A percentile compares a stretch with the other conserved stretches of the same genome.
Conservation (phyloP, 2,888 invertebrate species). For the Cerastoderma edule region DNA sequence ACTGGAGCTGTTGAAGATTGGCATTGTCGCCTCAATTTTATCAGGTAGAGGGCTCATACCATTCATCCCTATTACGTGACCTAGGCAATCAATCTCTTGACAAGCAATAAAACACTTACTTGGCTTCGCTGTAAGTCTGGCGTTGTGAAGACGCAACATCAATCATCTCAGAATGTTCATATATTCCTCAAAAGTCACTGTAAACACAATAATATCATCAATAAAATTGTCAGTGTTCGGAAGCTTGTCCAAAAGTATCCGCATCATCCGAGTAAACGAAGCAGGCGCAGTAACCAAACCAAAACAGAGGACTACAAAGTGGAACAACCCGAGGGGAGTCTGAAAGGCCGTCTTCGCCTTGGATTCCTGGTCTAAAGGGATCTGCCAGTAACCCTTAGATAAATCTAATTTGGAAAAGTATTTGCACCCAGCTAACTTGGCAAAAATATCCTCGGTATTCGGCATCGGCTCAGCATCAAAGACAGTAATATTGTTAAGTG, state of each 20-base stretch:
- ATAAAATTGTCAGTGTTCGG: constrained; percentile 42
- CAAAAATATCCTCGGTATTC: constrained; percentile 60
- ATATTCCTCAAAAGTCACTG: neutral
- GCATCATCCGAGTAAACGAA: neutral
- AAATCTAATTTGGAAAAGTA: constrained; percentile 38
- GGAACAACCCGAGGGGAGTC: constrained; percentile 43
- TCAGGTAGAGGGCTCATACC: constrained; percentile 28
- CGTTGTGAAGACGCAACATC: constrained; percentile 25
- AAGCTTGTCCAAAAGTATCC: neutral
- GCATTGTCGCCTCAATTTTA: constrained; percentile 42
- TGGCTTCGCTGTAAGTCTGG: constrained; percentile 38
- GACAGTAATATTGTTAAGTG: constrained; percentile 52
- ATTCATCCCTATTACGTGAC: too few relatives aligned
- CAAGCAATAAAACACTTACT: constrained; percentile 29
- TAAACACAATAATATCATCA: constrained; percentile 26
- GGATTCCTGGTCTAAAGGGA: neutral
- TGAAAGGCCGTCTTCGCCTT: constrained; percentile 10
- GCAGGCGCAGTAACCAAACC: constrained; percentile 16
- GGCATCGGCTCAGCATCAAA: constrained; percentile 67
- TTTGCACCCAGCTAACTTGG: constrained; percentile 36
- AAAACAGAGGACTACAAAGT: constrained; percentile 44
- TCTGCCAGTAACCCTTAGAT: neutral
- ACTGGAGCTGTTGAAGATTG: too few relatives aligned
- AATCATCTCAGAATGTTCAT: neutral
- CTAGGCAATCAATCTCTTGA: too few relatives aligned